Percentiles rank a stretch among this genome's conserved stretches.
These are phyloP conservation scores for Drymodes brunneopygia DNA, from an alignment of 2,113 vertebrate genomes.

Conservation along the genomic window DNA sequence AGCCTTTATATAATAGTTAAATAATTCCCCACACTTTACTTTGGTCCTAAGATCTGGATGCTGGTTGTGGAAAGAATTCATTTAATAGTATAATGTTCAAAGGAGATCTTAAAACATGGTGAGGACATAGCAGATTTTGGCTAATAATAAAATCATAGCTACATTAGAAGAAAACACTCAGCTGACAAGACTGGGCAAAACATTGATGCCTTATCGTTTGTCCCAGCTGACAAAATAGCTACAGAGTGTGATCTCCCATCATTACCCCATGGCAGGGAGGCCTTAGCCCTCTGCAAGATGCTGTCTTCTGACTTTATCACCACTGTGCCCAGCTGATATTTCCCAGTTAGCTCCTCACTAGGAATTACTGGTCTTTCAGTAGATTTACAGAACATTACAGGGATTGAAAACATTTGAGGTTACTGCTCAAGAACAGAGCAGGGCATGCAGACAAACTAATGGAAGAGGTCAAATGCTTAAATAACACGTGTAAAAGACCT, in stretches of 20 bases:
- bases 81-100: not conserved
- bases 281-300: not conserved
- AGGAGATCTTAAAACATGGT: not conserved
- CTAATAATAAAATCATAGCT: not conserved
- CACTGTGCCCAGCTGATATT: not conserved
- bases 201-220: not conserved
- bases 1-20: not conserved
- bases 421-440: not conserved
- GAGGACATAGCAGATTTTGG: not conserved
- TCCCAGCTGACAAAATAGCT: not conserved
- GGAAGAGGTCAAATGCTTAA: slow-evolving; percentile 67
- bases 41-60: not conserved
- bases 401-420: not conserved
- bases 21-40: not conserved
- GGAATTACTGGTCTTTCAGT: not conserved
- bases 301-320: not conserved
- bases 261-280: fast-evolving
- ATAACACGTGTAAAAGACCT: slow-evolving; percentile 14
- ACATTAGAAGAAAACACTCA: not conserved
- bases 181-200: not conserved
- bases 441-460: not conserved
- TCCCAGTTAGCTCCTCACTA: not conserved
- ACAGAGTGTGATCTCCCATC: not conserved
- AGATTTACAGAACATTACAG: not conserved
- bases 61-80: not conserved